Conservation (phyloP, 2,888 invertebrate species). For the Caradrina kadenii region DNA sequence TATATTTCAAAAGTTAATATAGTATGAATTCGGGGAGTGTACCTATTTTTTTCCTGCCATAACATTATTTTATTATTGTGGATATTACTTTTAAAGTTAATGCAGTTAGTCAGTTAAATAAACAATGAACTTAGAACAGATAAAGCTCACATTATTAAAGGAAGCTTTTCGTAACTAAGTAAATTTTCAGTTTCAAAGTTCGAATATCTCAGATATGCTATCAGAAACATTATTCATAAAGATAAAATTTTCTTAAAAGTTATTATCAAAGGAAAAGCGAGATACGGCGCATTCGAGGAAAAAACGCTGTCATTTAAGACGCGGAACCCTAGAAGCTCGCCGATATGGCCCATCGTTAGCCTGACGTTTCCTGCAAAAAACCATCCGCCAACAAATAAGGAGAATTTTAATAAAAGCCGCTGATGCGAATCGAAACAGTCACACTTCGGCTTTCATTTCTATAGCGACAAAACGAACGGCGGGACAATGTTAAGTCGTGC, state of each 20-base stretch:
- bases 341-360: constrained; percentile 68
- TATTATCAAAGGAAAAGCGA: constrained; percentile 27
- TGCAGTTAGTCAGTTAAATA: constrained; percentile 6
- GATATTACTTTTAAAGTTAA: background rate
- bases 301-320: constrained; percentile 40
- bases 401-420: constrained; percentile 83
- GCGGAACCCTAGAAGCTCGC: constrained; percentile 55
- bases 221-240: constrained; percentile 16
- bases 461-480: constrained; percentile 75
- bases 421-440: constrained; percentile 79
- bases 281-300: background rate
- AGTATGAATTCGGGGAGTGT: constrained; percentile 2
- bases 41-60: constrained; percentile 23
- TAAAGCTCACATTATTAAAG: background rate
- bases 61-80: constrained; percentile 8
- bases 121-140: background rate
- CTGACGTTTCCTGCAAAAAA: constrained; percentile 72
- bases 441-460: constrained; percentile 75
- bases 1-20: constrained; percentile 46
- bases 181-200: constrained; percentile 11
- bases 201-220: background rate
- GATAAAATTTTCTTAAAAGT: constrained; percentile 15
- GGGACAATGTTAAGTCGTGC: constrained; percentile 70
- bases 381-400: constrained; percentile 73
- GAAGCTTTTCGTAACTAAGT: constrained; percentile 1